These are phyloP conservation scores for Ctenoplectra terminalis DNA, from an alignment of 1,140 invertebrate genomes.

Conservation along the genomic window DNA sequence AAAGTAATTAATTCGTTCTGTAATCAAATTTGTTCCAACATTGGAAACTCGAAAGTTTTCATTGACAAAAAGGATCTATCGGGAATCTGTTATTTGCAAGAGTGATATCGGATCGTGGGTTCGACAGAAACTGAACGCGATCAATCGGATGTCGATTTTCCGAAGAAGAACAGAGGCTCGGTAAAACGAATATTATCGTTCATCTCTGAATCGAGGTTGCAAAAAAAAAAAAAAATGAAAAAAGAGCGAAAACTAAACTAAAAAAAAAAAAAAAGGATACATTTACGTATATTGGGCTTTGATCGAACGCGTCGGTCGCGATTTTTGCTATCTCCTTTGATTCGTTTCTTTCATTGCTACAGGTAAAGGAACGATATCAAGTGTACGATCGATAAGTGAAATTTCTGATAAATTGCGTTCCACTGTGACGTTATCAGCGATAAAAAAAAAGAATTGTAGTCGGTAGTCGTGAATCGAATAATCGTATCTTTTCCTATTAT, in stretches of 20 bases:
- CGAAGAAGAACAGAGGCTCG: background rate
- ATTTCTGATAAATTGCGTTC: background rate
- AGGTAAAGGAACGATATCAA: too few relatives aligned
- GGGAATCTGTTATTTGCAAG: too few relatives aligned
- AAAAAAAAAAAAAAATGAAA: too few relatives aligned
- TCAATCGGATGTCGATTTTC: background rate
- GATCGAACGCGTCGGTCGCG: too few relatives aligned
- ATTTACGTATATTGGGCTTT: background rate
- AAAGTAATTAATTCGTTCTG: too few relatives aligned
- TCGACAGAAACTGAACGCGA: background rate
- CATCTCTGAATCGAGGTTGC: too few relatives aligned
- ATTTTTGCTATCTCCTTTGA: too few relatives aligned
- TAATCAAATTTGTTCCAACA: background rate
- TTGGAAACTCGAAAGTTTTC: background rate
- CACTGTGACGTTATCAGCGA: background rate
- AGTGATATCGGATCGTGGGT: too few relatives aligned
- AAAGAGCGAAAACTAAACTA: too few relatives aligned
- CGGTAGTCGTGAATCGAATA: background rate
- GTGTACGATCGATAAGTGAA: background rate
- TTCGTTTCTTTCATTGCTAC: too few relatives aligned
- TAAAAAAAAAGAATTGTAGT: background rate
- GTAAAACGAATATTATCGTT: too few relatives aligned
- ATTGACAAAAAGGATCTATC: too few relatives aligned
- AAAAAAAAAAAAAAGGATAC: background rate
- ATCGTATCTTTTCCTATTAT: background rate